Conservation (phyloP, 2,113 vertebrate genomes). For the Cyprinodon variegatus region DNA sequence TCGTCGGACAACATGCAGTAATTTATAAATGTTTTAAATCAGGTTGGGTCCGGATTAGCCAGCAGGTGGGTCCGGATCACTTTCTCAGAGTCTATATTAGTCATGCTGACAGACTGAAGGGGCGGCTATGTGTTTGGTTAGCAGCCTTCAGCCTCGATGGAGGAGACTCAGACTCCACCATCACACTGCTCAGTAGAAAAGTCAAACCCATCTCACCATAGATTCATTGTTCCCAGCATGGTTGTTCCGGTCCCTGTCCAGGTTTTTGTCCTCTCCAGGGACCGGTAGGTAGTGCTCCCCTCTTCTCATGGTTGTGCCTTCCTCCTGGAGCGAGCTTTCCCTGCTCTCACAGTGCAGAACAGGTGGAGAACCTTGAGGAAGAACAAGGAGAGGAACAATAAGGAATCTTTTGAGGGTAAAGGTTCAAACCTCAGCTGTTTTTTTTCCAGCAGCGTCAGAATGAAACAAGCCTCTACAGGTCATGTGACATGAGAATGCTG, state of each 20-base stretch:
- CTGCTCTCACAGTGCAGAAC: constrained; percentile 35
- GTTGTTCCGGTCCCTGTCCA: constrained; percentile 71
- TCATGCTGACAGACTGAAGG: too few relatives aligned
- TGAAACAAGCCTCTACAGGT: neutral
- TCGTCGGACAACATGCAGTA: too few relatives aligned
- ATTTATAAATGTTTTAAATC: too few relatives aligned
- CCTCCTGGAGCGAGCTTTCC: constrained; percentile 32
- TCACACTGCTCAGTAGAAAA: neutral
- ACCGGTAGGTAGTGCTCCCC: constrained; percentile 80
- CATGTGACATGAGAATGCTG: neutral
- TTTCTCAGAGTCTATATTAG: too few relatives aligned
- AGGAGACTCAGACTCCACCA: neutral
- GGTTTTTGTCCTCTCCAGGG: constrained; percentile 77
- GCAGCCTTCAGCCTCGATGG: neutral
- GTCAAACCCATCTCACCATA: constrained; percentile 78
- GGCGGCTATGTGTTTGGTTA: too few relatives aligned
- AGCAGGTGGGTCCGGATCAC: too few relatives aligned
- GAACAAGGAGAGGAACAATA: constrained; percentile 5
- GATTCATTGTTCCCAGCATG: constrained; percentile 76
- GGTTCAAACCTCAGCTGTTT: neutral
- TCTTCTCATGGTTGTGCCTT: constrained; percentile 73
- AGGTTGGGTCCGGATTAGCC: too few relatives aligned
- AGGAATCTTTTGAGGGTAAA: neutral
- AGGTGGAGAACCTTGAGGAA: constrained; percentile 46
- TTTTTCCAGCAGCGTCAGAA: neutral